phyloP scores from a whole-genome alignment of 2,888 invertebrate species.

The Laothoe populi region DNA sequence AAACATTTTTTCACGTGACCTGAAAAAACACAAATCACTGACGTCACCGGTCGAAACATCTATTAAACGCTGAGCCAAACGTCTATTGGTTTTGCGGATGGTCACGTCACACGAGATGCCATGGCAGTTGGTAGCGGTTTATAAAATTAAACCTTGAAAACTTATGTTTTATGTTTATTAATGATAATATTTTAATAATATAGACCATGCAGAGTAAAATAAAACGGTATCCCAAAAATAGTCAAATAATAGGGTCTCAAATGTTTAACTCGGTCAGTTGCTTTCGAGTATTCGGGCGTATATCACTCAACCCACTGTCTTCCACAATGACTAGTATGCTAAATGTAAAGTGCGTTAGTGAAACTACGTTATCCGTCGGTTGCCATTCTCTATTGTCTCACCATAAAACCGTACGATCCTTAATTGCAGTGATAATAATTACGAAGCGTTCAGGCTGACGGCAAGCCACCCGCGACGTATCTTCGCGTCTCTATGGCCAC shows the following conservation, averaged over 20 bases:
- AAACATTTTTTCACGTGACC: no score
- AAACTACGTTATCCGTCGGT: conserved; percentile 3
- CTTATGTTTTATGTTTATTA: no score
- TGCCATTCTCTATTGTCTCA: conserved; percentile 18
- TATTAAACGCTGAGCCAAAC: no score
- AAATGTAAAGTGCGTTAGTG: neutral
- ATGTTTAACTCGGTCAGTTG: neutral
- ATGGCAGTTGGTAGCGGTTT: no score
- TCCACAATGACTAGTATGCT: neutral
- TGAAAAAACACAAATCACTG: no score
- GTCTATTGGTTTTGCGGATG: no score
- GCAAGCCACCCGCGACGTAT: conserved; percentile 43
- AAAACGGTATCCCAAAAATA: neutral
- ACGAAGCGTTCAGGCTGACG: conserved; percentile 29
- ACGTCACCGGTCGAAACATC: no score
- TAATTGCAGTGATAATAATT: conserved; percentile 29
- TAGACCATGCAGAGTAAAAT: no score
- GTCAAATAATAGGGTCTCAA: neutral
- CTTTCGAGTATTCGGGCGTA: no score
- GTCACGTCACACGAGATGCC: no score
- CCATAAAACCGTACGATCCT: conserved; percentile 26
- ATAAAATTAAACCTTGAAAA: no score
- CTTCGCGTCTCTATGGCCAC: conserved; percentile 27
- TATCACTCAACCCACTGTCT: neutral
- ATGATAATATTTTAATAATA: no score